Percentiles rank a stretch among this genome's conserved stretches.
phyloP scores from a whole-genome alignment of 1,140 invertebrate species.

The Lordiphosa stackelbergi region DNA sequence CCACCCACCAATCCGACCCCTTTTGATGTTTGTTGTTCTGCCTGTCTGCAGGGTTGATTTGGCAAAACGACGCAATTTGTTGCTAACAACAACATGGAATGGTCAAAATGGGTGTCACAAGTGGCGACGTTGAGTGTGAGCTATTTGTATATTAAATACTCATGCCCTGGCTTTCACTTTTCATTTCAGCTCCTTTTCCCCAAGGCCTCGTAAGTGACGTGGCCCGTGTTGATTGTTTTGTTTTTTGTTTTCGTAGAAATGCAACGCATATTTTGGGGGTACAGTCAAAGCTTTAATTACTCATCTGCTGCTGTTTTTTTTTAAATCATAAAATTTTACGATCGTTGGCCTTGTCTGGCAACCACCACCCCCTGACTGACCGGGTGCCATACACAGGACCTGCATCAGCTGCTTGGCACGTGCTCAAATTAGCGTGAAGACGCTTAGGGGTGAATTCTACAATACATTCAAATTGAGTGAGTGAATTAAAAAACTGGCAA shows the following conservation, averaged over 20 bases:
- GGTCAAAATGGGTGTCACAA: slow-evolving; percentile 24
- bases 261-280: slow-evolving; percentile 8
- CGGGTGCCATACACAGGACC: neutral
- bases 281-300: slow-evolving; percentile 32
- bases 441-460: slow-evolving; percentile 73
- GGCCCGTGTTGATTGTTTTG: slow-evolving; percentile 61
- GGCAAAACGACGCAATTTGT: slow-evolving; percentile 68
- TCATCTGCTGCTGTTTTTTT: slow-evolving; percentile 29
- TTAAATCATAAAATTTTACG: slow-evolving; percentile 72
- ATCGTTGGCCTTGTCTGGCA: slow-evolving; percentile 42
- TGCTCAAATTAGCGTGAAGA: slow-evolving; percentile 75
- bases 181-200: slow-evolving; percentile 42
- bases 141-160: slow-evolving; percentile 74
- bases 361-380: slow-evolving; percentile 34
- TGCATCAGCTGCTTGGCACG: slow-evolving; percentile 55
- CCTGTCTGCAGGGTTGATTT: slow-evolving; percentile 70
- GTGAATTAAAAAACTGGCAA: slow-evolving; percentile 65
- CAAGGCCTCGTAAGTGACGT: slow-evolving; percentile 62
- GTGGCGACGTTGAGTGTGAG: slow-evolving; percentile 37
- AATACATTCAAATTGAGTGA: slow-evolving; percentile 70
- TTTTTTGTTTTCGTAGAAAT: slow-evolving; percentile 10
- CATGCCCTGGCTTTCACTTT: slow-evolving; percentile 57
- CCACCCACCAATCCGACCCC: neutral
- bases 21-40: slow-evolving; percentile 56
- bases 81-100: slow-evolving; percentile 12